Evolutionary conservation across 2,888 invertebrate genomes (phyloP), one percentile per base, ranked within the genome.

Genomic region (Rhagophthalmus giganteus): DNA sequence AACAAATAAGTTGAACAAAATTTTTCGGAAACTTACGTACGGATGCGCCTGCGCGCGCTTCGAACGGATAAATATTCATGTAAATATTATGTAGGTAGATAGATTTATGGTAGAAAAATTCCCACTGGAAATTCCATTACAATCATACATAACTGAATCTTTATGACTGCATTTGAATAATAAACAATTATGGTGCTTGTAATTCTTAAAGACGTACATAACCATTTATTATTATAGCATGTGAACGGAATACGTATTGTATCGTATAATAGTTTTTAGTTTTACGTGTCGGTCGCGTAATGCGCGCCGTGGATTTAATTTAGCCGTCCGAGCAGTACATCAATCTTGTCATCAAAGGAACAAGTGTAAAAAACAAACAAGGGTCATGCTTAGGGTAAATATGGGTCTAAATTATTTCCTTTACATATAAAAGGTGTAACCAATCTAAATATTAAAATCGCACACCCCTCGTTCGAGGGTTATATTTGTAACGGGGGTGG

Each of bases 341-440:
- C 70, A 73, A 71, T 72, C 70, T 65, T 63, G 62, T 60, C 63
- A 65, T 72, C 69, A 72, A 72, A 73, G 71, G 67, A 71, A 69
- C 74, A 74, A 74, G 74, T 74, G 74, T 72, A 71, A 72, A 68
- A 73, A 74, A 74, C 74, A 74, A 74, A 74, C 73, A 74, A 66
- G 71, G 73, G 72, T 65, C 47, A 62, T 54, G 62, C 63, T 61
- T 61, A 61, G 68, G 66, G 69, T 67, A 71, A 72, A 73, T 71
- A 71, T 69, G 66, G 70, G 68, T 62, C 66, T 63, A 73, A 74
- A 74, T 74, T 74, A 74, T 74, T 74, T 74, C 72, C 72, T 70
- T 67, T 70, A 74, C 74, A 72, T 66, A 73, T 74, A 74, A 74
- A 74, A 74, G 74, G 74, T 74, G 74, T 74, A 74, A 74, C 74